Evolutionary conservation across 2,797 vertebrate genomes (phyloP).

Genomic region (Columba guinea): DNA sequence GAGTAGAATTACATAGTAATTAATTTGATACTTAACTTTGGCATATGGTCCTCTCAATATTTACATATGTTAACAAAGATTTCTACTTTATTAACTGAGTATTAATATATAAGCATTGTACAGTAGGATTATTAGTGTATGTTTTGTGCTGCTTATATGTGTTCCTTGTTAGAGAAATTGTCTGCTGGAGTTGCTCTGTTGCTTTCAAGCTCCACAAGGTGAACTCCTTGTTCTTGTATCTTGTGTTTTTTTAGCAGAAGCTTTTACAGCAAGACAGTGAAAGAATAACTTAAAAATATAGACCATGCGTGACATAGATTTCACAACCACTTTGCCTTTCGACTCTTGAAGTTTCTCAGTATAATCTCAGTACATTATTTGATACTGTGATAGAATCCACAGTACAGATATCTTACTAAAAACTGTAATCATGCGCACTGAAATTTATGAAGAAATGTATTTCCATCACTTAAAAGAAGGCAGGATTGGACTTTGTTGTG

Average conservation of each 20-base stretch:
- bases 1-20: background rate
- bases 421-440: background rate
- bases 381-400: background rate
- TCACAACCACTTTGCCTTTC: background rate
- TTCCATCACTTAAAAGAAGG: background rate
- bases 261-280: background rate
- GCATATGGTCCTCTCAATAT: background rate
- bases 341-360: background rate
- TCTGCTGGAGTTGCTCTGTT: background rate
- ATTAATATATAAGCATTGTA: background rate
- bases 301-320: background rate
- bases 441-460: background rate
- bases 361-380: background rate
- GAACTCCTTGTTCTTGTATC: background rate
- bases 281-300: background rate
- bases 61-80: background rate
- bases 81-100: background rate
- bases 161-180: background rate
- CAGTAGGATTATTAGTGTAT: background rate
- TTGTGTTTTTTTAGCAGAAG: background rate
- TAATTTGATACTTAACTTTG: background rate
- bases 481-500: background rate
- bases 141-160: background rate
- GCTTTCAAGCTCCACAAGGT: background rate
- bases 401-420: background rate